phyloP scores from a whole-genome alignment of 2,797 vertebrate species.

The Mus spretus region DNA sequence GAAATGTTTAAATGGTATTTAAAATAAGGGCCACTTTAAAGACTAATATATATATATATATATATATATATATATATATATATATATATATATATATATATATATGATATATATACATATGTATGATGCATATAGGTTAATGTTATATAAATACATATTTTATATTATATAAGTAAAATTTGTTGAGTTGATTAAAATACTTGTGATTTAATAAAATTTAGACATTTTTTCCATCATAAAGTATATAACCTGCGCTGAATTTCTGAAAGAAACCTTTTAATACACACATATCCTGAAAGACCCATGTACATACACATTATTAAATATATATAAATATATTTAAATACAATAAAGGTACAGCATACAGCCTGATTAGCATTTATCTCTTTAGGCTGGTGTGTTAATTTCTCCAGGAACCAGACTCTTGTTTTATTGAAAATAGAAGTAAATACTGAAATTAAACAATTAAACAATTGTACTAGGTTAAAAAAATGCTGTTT shows the following conservation, averaged over 20 bases:
- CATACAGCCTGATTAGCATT: slow-evolving; percentile 19
- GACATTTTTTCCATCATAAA: slow-evolving; percentile 15
- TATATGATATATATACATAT: neutral
- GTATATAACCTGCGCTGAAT: neutral
- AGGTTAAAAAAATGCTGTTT: slow-evolving; percentile 2
- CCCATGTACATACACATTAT: too few relatives aligned
- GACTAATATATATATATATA: neutral
- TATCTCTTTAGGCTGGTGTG: neutral
- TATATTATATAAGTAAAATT: neutral
- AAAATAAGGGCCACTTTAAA: slow-evolving; percentile 10
- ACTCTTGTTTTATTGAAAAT: slow-evolving; percentile 32
- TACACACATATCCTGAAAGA: neutral
- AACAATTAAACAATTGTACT: neutral
- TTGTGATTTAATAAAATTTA: slow-evolving; percentile 55
- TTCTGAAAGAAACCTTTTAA: slow-evolving; percentile 57
- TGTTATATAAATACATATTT: neutral
- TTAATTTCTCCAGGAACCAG: neutral
- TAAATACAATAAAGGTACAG: neutral
- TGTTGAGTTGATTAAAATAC: slow-evolving; percentile 9
- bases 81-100: too few relatives aligned
- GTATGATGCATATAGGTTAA: neutral
- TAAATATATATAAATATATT: neutral
- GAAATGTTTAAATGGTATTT: slow-evolving; percentile 38
- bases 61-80: too few relatives aligned
- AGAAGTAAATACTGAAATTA: neutral